Evolutionary conservation across 2,797 vertebrate genomes (phyloP), one percentile per base, ranked within the genome.

Genomic region (Enteromius viviparus): DNA sequence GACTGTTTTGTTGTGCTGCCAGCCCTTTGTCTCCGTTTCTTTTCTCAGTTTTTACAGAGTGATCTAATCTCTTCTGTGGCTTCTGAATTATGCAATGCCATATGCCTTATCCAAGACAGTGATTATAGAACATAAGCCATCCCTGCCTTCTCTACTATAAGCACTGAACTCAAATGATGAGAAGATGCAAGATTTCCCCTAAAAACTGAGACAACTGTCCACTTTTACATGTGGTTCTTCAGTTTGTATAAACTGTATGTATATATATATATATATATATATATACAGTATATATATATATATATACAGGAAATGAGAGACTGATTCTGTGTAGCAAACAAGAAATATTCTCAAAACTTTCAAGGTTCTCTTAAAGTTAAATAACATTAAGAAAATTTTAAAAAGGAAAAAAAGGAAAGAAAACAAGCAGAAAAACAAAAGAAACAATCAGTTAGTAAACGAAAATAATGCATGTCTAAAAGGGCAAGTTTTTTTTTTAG

Each of bases 11-110:
- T 53, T 68, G 64, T 47, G 23, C 15, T 60, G 49, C 71, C 71
- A 82, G 74, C n/a, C 60, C 34, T 76, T 76, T 32, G 64, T 26
- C 34, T 40, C 32, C 0, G n/a, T 40, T 55, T 69, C 65, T 53
- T 71, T 55, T 51, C 60, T 53, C 29, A 53, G 40, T 40, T 53
- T 65, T 58, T 37, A 34, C 9, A 42, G 17, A 12, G 10, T 49
- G 37, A 70, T 77, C 6, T 70, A 69, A 77, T 83, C 74, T 77
- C 5, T n/a, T 49, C 58, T 51, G 17, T 53, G 70, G 14, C 45
- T 82, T 83, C 64, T 83, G 74, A 83, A 58, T 83, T 60, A 83
- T 77, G 64, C 23, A 83, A 70, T 83, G 15, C 81, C 74, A 70
- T 62, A 77, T 83, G 81, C 49, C 26, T 65, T 76, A 68, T 45